phyloP scores from a whole-genome alignment of 2,797 vertebrate species.

The Ctenopoma kingsleyae region DNA sequence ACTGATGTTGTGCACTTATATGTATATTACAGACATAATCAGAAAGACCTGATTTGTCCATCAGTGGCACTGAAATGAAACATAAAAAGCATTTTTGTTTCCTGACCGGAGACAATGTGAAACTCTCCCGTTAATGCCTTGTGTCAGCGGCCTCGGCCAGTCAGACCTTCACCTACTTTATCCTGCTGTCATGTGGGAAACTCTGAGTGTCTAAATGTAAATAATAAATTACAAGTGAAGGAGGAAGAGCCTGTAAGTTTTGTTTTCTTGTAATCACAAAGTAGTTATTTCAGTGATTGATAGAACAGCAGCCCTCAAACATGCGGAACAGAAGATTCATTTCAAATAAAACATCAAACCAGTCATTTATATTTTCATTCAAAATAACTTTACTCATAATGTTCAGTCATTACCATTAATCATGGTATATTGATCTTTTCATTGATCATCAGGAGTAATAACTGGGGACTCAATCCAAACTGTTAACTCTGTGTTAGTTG shows the following conservation, averaged over 20 bases:
- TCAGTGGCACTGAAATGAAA: conserved; percentile 43
- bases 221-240: conserved; percentile 42
- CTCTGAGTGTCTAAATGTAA: conserved; percentile 43
- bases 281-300: too few relatives aligned
- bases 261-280: conserved; percentile 32
- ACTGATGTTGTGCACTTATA: conserved; percentile 45
- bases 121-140: conserved; percentile 62
- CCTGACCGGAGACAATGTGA: conserved; percentile 48
- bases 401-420: neutral
- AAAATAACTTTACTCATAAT: too few relatives aligned
- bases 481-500: neutral
- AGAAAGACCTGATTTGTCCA: conserved; percentile 32
- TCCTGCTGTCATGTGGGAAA: conserved; percentile 33
- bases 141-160: conserved; percentile 26
- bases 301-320: too few relatives aligned
- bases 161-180: conserved; percentile 18
- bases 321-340: neutral
- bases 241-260: conserved; percentile 30
- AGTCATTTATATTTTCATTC: too few relatives aligned
- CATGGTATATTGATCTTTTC: neutral
- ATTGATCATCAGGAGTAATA: neutral
- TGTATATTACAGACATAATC: conserved; percentile 27
- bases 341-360: neutral
- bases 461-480: conserved; percentile 15
- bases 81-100: conserved; percentile 68